Conservation (phyloP, 2,113 vertebrate genomes). For the Indri indri region DNA sequence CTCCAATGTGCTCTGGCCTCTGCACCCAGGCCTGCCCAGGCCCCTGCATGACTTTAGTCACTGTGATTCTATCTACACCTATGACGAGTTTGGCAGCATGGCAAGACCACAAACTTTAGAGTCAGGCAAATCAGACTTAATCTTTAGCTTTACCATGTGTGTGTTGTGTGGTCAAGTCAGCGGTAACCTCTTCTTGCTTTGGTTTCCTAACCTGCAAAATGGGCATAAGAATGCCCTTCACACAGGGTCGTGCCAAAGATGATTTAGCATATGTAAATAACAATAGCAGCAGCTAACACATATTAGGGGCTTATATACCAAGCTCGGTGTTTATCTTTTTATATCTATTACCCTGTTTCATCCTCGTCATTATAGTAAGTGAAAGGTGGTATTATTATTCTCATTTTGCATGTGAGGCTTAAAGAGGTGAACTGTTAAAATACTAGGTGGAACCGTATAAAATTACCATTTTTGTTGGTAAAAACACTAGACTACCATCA, state of each 20-base stretch:
- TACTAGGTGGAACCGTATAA: neutral
- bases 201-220: neutral
- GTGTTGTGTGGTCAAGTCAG: neutral
- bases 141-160: neutral
- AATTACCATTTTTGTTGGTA: neutral
- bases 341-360: rapidly evolving
- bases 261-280: neutral
- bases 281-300: rapidly evolving
- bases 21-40: neutral
- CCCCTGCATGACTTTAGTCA: neutral
- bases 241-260: neutral
- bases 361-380: neutral
- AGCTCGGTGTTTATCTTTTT: neutral
- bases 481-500: neutral
- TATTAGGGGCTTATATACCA: neutral
- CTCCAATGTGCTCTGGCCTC: neutral
- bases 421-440: neutral
- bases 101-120: neutral
- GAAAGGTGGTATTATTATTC: neutral
- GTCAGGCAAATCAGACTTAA: too few species aligned
- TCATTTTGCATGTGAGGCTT: neutral
- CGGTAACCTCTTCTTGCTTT: neutral
- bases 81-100: rapidly evolving
- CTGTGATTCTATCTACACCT: neutral
- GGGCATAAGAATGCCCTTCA: neutral